Evolutionary conservation across 2,797 vertebrate species (phyloP).

Genomic region (Carcharodon carcharias): DNA sequence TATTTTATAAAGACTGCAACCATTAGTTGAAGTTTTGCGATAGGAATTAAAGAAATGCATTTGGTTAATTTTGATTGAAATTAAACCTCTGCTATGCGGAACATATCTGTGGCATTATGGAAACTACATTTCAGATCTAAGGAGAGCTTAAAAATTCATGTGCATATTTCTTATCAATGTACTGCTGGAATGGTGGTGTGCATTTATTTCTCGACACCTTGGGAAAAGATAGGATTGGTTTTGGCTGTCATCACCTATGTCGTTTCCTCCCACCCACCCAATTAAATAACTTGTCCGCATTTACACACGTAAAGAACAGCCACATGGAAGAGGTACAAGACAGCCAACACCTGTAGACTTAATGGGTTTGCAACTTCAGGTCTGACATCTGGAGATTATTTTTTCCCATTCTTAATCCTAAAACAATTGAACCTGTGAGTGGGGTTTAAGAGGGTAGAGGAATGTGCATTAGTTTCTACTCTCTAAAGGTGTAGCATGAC

Average conservation of each 20-base stretch:
- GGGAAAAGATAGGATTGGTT: background rate
- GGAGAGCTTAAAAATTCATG: background rate
- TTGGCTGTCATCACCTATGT: background rate
- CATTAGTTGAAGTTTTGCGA: background rate
- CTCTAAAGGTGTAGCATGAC: background rate
- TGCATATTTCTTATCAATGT: background rate
- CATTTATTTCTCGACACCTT: background rate
- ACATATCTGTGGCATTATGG: background rate
- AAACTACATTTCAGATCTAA: background rate
- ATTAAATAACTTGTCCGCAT: background rate
- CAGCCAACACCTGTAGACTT: background rate
- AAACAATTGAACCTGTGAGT: background rate
- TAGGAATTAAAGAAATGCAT: background rate
- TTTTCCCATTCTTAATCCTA: background rate
- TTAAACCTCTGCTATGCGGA: background rate
- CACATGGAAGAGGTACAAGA: background rate
- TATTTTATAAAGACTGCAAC: background rate
- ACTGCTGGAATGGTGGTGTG: background rate
- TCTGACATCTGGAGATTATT: background rate
- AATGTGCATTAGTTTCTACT: background rate
- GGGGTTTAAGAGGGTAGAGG: background rate
- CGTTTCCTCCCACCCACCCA: background rate
- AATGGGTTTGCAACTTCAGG: background rate
- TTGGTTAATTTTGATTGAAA: background rate
- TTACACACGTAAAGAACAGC: background rate